Base-by-base conservation (phyloP, 2,113 vertebrate species). In the Platysternon megacephalum region DNA sequence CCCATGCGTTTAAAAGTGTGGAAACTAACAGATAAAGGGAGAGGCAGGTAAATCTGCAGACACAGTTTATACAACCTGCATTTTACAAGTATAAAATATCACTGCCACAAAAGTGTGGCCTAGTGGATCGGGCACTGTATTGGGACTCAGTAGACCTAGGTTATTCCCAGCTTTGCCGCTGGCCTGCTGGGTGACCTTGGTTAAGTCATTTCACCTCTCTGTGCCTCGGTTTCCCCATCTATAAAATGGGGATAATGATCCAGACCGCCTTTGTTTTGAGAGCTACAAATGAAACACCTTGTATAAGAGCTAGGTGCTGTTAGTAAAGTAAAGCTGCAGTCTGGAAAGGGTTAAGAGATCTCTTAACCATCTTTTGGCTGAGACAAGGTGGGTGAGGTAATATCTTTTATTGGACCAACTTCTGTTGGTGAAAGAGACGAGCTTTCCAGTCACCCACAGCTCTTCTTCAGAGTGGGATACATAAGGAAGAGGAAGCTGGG, bases 201-300 rank as follows among this genome's bases (percentile, higher is more conserved):
- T 8, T 19, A n/a, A 72, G 16, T 72, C 17, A 39, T 17, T 72
- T 72, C 19, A 21, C 19, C 5, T 46, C 46, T 53, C 52, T 2
- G n/a, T 55, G n/a, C 80, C 46, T 39, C 24, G 1, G 42, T 55
- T 55, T 39, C 0, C 2, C 87, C 52, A 28, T 46, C 24, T 46
- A 3, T 46, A 8, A 46, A 46, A 78, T 46, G 24, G 22, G 35
- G 17, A 72, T 39, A 39, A 39, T n/a, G n/a, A 72, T 39, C 17
- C 65, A 39, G 24, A 8, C 28, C 42, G 9, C 22, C 74, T 78
- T 78, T 26, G 24, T 78, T 78, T 78, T 44, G 74, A 78, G 42
- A 46, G 21, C 72, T 76, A 28, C 39, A 28, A 42, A 26, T 46
- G 12, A 44, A 78, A 76, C 7, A 12, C 7, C 11, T 46, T 26